A percentile compares a stretch with the other conserved stretches of the same genome.
Evolutionary conservation across 2,113 vertebrate species (phyloP).

Genomic region (Mastomys natalensis): DNA sequence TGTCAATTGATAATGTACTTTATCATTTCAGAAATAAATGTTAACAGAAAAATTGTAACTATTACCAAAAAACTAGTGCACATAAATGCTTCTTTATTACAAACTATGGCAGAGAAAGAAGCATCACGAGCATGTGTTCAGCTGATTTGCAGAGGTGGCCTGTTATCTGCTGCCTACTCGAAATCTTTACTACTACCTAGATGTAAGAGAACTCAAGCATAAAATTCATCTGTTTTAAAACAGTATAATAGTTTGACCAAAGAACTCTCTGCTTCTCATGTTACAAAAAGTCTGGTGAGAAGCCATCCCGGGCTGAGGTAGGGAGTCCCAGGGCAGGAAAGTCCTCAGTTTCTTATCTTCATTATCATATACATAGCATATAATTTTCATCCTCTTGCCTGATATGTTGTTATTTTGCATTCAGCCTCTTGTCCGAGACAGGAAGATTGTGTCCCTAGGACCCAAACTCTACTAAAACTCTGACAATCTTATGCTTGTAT

Average conservation of each 20-base stretch:
- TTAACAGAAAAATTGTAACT: background rate
- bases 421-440: background rate
- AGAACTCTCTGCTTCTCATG: background rate
- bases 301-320: too few relatives aligned
- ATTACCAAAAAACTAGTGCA: background rate
- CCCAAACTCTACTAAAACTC: background rate
- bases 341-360: background rate
- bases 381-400: background rate
- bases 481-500: background rate
- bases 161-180: background rate
- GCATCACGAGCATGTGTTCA: background rate
- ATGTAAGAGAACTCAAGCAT: background rate
- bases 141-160: background rate
- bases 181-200: background rate
- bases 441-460: background rate
- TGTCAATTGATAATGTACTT: background rate
- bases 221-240: background rate
- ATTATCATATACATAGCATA: background rate
- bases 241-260: background rate
- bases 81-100: background rate
- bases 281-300: background rate
- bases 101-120: background rate
- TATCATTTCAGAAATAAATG: slow-evolving; percentile 1
- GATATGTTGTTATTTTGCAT: background rate
- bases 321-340: background rate